Percentiles rank a stretch among this genome's conserved stretches.
These are phyloP conservation scores for Calameuta filiformis DNA, from an alignment of 2,888 invertebrate species.

Conservation along the genomic window DNA sequence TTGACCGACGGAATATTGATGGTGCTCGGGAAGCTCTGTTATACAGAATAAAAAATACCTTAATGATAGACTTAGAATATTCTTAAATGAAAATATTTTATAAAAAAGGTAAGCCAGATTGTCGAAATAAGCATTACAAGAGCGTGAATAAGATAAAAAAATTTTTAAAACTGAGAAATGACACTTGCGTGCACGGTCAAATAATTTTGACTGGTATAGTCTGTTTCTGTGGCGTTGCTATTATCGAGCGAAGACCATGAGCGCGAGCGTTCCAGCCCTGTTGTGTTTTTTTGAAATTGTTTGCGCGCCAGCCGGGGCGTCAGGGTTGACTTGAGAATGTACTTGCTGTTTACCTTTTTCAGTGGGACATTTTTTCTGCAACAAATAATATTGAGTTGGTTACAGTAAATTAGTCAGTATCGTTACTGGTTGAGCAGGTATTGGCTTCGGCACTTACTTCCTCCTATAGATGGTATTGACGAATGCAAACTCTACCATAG, in stretches of 20 bases:
- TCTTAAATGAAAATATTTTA: background rate
- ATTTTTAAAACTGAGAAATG: background rate
- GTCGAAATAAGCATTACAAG: conserved; percentile 1
- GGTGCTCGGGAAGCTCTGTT: conserved; percentile 75
- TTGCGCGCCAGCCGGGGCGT: conserved; percentile 82
- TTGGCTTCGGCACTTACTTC: conserved; percentile 69
- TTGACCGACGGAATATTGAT: conserved; percentile 77
- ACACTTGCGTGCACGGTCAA: conserved; percentile 78
- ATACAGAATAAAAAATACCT: conserved; percentile 28
- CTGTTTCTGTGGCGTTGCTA: conserved; percentile 69
- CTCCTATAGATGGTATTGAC: conserved; percentile 90
- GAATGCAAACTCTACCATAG: conserved; percentile 88
- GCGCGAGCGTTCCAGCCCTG: conserved; percentile 75
- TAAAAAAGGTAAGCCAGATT: background rate
- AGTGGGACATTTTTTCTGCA: conserved; percentile 76
- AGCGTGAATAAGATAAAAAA: background rate
- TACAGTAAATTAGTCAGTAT: background rate
- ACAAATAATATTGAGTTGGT: conserved; percentile 16
- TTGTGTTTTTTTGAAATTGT: conserved; percentile 74
- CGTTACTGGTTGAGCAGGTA: background rate
- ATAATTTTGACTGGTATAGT: conserved; percentile 76
- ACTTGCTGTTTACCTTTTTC: conserved; percentile 83
- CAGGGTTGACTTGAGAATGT: conserved; percentile 84
- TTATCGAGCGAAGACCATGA: conserved; percentile 79
- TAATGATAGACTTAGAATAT: conserved; percentile 19